A percentile compares a stretch with the other conserved stretches of the same genome.
These are phyloP conservation scores for Flexamia atlantica DNA, from an alignment of 2,888 invertebrate species.

Conservation along the genomic window DNA sequence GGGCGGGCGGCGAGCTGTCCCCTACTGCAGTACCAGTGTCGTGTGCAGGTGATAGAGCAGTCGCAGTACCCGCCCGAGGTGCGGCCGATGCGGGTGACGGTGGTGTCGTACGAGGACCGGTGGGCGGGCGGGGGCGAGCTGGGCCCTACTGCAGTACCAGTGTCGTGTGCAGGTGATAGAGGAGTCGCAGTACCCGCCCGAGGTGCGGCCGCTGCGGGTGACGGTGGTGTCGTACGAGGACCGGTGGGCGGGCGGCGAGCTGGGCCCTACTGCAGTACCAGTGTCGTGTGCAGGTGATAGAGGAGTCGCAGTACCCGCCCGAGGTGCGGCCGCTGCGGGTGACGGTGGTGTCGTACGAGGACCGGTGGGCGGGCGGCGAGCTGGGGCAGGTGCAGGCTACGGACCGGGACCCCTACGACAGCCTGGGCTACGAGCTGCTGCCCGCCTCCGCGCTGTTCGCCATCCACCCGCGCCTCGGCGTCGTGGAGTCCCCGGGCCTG, in stretches of 20 bases:
- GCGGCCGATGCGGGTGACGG: constrained; percentile 89
- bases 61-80: constrained; percentile 95
- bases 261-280: constrained; percentile 80
- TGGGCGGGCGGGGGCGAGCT: constrained; percentile 94
- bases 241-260: constrained; percentile 92
- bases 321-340: constrained; percentile 92
- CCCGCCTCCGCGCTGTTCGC: constrained; percentile 67
- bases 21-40: too few species aligned
- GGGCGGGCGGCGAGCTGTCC: constrained; percentile 92
- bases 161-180: constrained; percentile 83
- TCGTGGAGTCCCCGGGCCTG: constrained; percentile 86
- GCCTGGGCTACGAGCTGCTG: constrained; percentile 78
- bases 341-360: constrained; percentile 90
- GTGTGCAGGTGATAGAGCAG: constrained; percentile 88
- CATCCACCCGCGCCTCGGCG: constrained; percentile 88
- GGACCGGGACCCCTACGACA: constrained; percentile 96
- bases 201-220: constrained; percentile 91
- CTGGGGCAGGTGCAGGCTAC: constrained; percentile 92
- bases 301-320: constrained; percentile 96
- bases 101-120: constrained; percentile 93
- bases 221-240: constrained; percentile 92
- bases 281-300: constrained; percentile 81
- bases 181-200: constrained; percentile 96
- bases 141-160: constrained; percentile 77
- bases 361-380: constrained; percentile 93